Base-by-base conservation (phyloP, 1,140 invertebrate species). In the Linepithema humile region DNA sequence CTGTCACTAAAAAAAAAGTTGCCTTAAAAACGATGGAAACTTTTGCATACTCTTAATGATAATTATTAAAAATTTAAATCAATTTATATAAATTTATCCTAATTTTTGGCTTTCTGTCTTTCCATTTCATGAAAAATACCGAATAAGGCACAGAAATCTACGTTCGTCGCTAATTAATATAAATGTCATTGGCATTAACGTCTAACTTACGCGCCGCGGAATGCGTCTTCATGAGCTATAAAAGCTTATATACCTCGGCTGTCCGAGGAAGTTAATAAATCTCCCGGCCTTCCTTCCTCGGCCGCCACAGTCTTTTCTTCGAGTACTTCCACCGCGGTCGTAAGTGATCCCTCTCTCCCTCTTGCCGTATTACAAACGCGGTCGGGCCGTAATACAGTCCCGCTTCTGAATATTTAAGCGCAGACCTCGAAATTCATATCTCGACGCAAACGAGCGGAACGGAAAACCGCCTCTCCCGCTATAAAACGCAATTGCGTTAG, bases 381-480 rank as follows among this genome's bases (percentile, higher is more conserved):
- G 43, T 35, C 12, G 29, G 35, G 38, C 3, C 32, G 23, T 67
- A 48, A 72, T 73, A 73, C 43, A 38, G 26, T 35, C 65, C 35
- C 32, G 20, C 20, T 20, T 83, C 40, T 82, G 77, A 87, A 87
- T 87, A 83, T 85, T 74, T 83, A 84, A 85, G 45, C 29, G 17
- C 1, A 15, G 26, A 26, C 43, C 59, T 43, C 43, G 45, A 85
- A 82, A 67, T 85, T 82, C 38, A 55, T 7, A 62, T 69, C 29
- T 20, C 40, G 45, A 65, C 40, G 23, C 17, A 45, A 48, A 74
- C 74, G 43, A 50, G 57, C 40, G 2, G 64, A 43, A 38, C 23
- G n/a, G 45, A 20, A 62, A 53, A 12, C n/a, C 64, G 50, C 65
- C 40, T 45, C 40, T 45, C 43, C 48, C 32, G 60, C 40, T 48